Percentiles rank a stretch among this genome's conserved stretches.
Evolutionary conservation across 2,888 invertebrate species (phyloP).

Genomic region (Zygothrica quintamaculata): DNA sequence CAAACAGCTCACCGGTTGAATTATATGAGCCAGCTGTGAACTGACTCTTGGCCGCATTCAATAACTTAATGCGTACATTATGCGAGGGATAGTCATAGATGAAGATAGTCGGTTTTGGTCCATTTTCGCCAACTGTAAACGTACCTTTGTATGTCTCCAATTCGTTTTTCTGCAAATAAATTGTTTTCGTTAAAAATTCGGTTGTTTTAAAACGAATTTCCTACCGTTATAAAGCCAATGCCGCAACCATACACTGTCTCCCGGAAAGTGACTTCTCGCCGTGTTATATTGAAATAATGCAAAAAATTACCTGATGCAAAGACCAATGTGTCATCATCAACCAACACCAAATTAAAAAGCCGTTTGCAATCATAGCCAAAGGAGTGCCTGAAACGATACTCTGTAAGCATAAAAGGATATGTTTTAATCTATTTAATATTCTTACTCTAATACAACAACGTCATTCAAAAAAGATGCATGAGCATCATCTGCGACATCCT

Average conservation of each 20-base stretch:
- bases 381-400: conserved; percentile 87
- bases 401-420: background rate
- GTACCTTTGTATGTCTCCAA: conserved; percentile 87
- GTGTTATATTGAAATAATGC: conserved; percentile 90
- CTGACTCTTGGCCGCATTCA: conserved; percentile 89
- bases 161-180: conserved; percentile 87
- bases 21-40: conserved; percentile 92
- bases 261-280: conserved; percentile 88
- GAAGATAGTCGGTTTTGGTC: conserved; percentile 89
- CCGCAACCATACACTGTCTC: conserved; percentile 91
- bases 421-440: too few relatives aligned
- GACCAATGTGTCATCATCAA: conserved; percentile 90
- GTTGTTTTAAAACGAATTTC: too few relatives aligned
- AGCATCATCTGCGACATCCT: conserved; percentile 26
- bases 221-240: conserved; percentile 92
- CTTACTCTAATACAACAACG: conserved; percentile 76
- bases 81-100: conserved; percentile 94
- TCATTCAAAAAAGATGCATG: conserved; percentile 63
- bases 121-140: conserved; percentile 93
- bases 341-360: conserved; percentile 91
- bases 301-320: conserved; percentile 93
- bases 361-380: conserved; percentile 94
- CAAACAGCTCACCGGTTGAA: conserved; percentile 91
- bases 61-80: conserved; percentile 89
- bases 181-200: background rate